These are phyloP conservation scores for Empidonax alnorum DNA, from an alignment of 2,113 vertebrate species.

Conservation along the genomic window DNA sequence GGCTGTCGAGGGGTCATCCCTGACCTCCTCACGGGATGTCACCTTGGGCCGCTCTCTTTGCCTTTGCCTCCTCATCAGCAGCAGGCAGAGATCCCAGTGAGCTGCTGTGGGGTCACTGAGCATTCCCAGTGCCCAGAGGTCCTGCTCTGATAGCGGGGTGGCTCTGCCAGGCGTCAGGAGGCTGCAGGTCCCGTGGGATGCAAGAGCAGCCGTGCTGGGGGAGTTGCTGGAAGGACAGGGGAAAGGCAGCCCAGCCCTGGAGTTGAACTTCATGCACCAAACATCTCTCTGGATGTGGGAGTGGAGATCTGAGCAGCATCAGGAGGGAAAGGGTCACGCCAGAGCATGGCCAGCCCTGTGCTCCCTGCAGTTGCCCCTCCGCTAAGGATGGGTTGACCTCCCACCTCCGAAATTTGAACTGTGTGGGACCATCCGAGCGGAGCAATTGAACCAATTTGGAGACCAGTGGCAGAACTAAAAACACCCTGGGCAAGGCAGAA, in stretches of 20 bases:
- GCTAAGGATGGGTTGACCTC: not conserved
- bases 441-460: not conserved
- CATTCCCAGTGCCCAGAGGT: fast-evolving
- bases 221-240: not conserved
- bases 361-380: not conserved
- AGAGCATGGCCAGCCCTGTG: not conserved
- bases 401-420: not conserved
- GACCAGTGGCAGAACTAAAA: not conserved
- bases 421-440: not conserved
- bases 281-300: not conserved
- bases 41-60: not conserved
- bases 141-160: fast-evolving
- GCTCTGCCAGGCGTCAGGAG: not conserved
- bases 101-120: not conserved
- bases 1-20: not conserved
- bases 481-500: not conserved
- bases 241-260: not conserved
- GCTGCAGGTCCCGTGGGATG: not conserved
- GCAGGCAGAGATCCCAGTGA: not conserved
- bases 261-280: not conserved
- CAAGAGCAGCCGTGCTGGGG: not conserved
- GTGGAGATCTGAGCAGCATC: not conserved
- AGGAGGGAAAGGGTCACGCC: not conserved
- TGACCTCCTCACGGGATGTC: not conserved
- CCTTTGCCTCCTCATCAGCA: not conserved